Conservation (phyloP, 2,888 invertebrate genomes). For the Archips crataeganus region DNA sequence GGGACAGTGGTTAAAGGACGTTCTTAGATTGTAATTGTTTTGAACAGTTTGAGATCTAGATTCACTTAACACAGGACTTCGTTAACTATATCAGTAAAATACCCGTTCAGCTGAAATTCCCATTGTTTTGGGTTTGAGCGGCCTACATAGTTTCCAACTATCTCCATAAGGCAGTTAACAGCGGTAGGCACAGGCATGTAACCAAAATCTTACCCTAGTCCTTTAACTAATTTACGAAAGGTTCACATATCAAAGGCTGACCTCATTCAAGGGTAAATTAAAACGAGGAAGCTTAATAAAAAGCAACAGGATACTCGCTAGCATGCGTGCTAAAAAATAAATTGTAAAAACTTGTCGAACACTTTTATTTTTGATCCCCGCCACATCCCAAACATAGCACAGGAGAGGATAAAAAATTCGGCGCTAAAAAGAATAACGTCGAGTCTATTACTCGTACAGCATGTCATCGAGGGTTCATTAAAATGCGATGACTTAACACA, state of each 20-base stretch:
- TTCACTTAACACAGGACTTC: conserved; percentile 2
- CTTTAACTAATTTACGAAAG: conserved; percentile 34
- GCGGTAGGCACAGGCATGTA: conserved; percentile 12
- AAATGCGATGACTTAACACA: conserved; percentile 85
- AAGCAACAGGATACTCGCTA: conserved; percentile 63
- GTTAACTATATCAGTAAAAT: conserved; percentile 19
- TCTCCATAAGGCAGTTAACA: conserved; percentile 16
- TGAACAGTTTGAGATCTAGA: conserved; percentile 20
- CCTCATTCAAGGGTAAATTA: conserved; percentile 58
- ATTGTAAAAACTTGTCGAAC: conserved; percentile 58
- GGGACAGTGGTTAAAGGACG: background rate
- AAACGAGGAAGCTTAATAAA: conserved; percentile 65
- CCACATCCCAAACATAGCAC: conserved; percentile 68
- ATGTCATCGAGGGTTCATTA: conserved; percentile 86
- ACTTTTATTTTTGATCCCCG: conserved; percentile 65
- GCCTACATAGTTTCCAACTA: conserved; percentile 44
- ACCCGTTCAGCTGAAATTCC: conserved; percentile 20
- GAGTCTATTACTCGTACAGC: conserved; percentile 84
- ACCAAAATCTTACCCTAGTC: conserved; percentile 1
- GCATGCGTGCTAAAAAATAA: conserved; percentile 66
- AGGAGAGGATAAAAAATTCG: conserved; percentile 71
- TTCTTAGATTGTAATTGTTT: conserved; percentile 27
- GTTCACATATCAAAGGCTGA: conserved; percentile 26
- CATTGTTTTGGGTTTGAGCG: conserved; percentile 42
- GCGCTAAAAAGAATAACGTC: conserved; percentile 83